Evolutionary conservation across 2,888 invertebrate genomes (phyloP), one percentile per base, ranked within the genome.

Genomic region (Periphyllus acericola): DNA sequence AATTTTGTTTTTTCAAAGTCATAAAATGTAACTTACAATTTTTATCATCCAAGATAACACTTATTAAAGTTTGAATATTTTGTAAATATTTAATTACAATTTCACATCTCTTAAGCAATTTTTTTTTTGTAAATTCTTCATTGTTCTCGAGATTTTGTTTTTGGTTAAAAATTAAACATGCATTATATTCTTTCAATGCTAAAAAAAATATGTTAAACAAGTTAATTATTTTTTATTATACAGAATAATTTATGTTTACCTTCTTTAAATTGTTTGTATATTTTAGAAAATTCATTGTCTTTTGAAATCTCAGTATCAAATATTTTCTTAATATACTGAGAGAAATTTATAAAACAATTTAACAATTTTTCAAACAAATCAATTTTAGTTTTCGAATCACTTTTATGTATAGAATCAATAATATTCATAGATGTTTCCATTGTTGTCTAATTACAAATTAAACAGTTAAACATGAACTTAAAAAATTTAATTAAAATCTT

Each of bases 21-120:
- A 5, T 36, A 6, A 4, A 52, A 1, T 60, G 21, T 25, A 68
- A 80, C 87, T 80, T 81, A 87, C 87, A 72, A 74, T 32, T 87
- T 60, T 74, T 81, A 75, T 60, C 40, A 21, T 60, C n/a, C 11
- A 81, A 32, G 19, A 40, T 32, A 74, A 29, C 40, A 29, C 29
- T 40, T 60, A 75, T 60, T 66, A 34, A 81, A 11, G 9, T 60
- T 87, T 81, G 87, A 75, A 75, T 66, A 66, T 81, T 80, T 21
- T 87, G 81, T 40, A 87, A 87, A 60, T 81, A 74, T 74, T 87
- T 87, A 3, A 75, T 74, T 25, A 87, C 60, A 66, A 80, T 80
- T 66, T 40, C 34, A 87, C 81, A 87, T 46, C 87, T 87, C 46
- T 87, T 81, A 46, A 87, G 74, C 32, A 87, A 68, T 52, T 85